These are phyloP conservation scores for Myiothlypis chrysogaster DNA, from an alignment of 2,797 vertebrate species.

Conservation along the genomic window DNA sequence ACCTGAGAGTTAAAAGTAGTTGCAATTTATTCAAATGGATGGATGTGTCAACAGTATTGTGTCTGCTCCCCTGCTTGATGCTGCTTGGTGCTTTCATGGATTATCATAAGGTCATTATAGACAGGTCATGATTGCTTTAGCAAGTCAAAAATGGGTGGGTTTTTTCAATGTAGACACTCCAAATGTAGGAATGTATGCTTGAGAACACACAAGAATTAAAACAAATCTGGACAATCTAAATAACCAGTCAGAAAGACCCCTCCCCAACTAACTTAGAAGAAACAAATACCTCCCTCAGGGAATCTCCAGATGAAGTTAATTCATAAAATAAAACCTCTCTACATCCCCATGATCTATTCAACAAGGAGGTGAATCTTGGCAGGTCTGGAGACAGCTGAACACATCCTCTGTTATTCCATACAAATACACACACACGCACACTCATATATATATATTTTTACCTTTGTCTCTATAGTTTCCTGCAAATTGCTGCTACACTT, in stretches of 20 bases:
- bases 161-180: background rate
- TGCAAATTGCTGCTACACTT: background rate
- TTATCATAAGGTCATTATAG: background rate
- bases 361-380: background rate
- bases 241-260: background rate
- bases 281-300: background rate
- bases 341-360: background rate
- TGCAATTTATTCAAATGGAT: background rate
- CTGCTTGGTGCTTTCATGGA: background rate
- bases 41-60: background rate
- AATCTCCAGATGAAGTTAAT: background rate
- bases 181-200: background rate
- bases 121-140: background rate
- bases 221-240: background rate
- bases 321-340: background rate
- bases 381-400: background rate
- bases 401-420: background rate
- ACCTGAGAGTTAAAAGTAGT: background rate
- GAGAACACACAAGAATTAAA: background rate
- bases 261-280: background rate
- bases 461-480: background rate
- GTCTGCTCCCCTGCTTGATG: background rate
- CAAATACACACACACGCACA: background rate
- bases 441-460: background rate
- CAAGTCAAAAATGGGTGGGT: background rate